Percentiles rank a stretch among this genome's conserved stretches.
Evolutionary conservation across 1,140 invertebrate genomes (phyloP).

Genomic region (Cephus cinctus): DNA sequence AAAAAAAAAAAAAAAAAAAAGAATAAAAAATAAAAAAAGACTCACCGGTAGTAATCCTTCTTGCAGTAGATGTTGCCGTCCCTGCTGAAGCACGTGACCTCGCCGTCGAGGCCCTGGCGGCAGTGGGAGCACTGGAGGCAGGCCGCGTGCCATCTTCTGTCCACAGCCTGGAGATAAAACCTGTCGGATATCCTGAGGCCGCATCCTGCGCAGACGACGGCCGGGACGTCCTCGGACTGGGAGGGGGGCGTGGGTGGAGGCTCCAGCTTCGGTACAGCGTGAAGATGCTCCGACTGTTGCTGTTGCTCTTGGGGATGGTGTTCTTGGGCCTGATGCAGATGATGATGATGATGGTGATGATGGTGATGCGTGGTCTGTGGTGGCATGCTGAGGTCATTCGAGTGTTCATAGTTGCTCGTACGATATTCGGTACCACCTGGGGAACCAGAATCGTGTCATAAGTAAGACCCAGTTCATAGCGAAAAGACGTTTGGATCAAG

Average conservation of each 20-base stretch:
- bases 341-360: conserved; percentile 36
- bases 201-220: conserved; percentile 80
- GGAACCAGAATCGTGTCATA: neutral
- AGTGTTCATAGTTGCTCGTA: conserved; percentile 41
- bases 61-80: conserved; percentile 97
- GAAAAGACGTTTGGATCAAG: neutral
- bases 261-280: conserved; percentile 58
- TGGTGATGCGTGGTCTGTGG: conserved; percentile 38
- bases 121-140: conserved; percentile 93
- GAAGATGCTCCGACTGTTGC: conserved; percentile 33
- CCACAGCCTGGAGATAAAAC: conserved; percentile 90
- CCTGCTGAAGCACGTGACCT: conserved; percentile 90
- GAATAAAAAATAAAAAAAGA: conserved; percentile 21
- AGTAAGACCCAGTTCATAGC: neutral
- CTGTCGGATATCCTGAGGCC: conserved; percentile 80
- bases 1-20: neutral
- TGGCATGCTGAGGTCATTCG: conserved; percentile 43
- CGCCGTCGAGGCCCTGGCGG: conserved; percentile 82
- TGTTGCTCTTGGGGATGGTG: conserved; percentile 38
- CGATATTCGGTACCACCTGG: conserved; percentile 45
- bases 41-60: conserved; percentile 96
- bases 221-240: conserved; percentile 49
- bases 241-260: conserved; percentile 55
- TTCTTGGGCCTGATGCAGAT: conserved; percentile 30
- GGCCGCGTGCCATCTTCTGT: conserved; percentile 88